These are phyloP conservation scores for Knipowitschia caucasica DNA, from an alignment of 2,797 vertebrate species.

Conservation along the genomic window DNA sequence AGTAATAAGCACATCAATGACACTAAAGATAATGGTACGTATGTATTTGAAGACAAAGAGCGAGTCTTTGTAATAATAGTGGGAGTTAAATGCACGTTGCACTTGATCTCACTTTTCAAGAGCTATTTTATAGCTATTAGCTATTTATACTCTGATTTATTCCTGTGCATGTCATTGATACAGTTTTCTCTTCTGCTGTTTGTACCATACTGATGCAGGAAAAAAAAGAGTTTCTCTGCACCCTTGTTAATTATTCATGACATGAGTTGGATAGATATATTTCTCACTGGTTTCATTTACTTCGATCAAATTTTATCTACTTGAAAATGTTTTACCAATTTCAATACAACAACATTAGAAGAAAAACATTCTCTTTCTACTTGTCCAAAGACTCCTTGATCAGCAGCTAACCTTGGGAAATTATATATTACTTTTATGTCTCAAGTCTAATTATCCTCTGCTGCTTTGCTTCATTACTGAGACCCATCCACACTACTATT, in stretches of 20 bases:
- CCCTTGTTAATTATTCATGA: slow-evolving; percentile 69
- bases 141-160: slow-evolving; percentile 14
- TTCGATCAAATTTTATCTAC: not conserved
- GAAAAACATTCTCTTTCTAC: not conserved
- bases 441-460: not conserved
- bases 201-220: slow-evolving; percentile 39
- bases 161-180: not conserved
- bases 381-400: not conserved
- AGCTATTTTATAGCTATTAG: slow-evolving; percentile 19
- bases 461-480: not conserved
- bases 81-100: slow-evolving; percentile 32
- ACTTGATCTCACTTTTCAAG: slow-evolving; percentile 23
- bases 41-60: slow-evolving; percentile 22
- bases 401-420: not conserved
- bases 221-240: slow-evolving; percentile 42
- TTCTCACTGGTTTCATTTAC: slow-evolving; percentile 32
- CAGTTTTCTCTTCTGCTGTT: slow-evolving; percentile 11
- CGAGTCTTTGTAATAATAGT: slow-evolving; percentile 36
- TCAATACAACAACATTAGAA: not conserved
- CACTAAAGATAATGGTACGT: slow-evolving; percentile 44
- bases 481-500: not conserved
- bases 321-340: no score
- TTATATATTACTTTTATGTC: not conserved
- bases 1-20: slow-evolving; percentile 35
- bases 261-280: slow-evolving; percentile 51